Conservation (phyloP, 2,113 vertebrate species). For the Perca flavescens region DNA sequence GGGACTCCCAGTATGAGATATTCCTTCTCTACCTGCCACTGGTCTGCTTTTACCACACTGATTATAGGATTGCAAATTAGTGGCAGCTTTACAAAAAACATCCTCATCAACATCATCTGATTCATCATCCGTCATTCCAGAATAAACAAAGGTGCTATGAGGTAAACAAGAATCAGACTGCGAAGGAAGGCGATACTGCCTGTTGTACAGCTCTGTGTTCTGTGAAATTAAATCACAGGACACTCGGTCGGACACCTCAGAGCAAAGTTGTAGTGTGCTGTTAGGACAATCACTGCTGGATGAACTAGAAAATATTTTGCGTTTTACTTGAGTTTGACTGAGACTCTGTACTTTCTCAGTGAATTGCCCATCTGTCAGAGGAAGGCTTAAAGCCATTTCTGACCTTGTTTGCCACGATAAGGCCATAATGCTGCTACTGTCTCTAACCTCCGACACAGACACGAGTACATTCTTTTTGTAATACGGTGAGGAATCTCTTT, state of each 20-base stretch:
- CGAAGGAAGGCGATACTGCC: constrained; percentile 82
- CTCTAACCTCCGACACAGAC: constrained; percentile 57
- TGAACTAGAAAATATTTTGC: constrained; percentile 42
- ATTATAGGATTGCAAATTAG: constrained; percentile 69
- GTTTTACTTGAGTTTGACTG: constrained; percentile 56
- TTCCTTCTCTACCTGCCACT: constrained; percentile 78
- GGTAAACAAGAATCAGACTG: constrained; percentile 74
- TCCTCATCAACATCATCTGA: constrained; percentile 66
- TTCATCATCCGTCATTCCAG: constrained; percentile 60
- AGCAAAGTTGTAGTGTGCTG: constrained; percentile 52
- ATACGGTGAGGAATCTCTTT: constrained; percentile 66
- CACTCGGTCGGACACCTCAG: constrained; percentile 46
- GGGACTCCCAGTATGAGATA: constrained; percentile 72
- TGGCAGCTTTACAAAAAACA: constrained; percentile 61
- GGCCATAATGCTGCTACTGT: constrained; percentile 56
- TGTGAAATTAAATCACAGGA: constrained; percentile 62
- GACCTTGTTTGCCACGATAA: constrained; percentile 75
- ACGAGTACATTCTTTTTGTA: constrained; percentile 74
- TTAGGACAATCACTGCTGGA: constrained; percentile 36
- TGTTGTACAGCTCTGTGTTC: constrained; percentile 60
- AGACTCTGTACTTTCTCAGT: constrained; percentile 50
- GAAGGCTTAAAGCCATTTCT: constrained; percentile 66
- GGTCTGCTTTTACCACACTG: constrained; percentile 76
- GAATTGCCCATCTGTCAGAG: constrained; percentile 58
- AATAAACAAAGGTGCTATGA: constrained; percentile 68